Evolutionary conservation across 1,140 invertebrate genomes (phyloP), one percentile per base, ranked within the genome.

Genomic region (Oppia nitens): DNA sequence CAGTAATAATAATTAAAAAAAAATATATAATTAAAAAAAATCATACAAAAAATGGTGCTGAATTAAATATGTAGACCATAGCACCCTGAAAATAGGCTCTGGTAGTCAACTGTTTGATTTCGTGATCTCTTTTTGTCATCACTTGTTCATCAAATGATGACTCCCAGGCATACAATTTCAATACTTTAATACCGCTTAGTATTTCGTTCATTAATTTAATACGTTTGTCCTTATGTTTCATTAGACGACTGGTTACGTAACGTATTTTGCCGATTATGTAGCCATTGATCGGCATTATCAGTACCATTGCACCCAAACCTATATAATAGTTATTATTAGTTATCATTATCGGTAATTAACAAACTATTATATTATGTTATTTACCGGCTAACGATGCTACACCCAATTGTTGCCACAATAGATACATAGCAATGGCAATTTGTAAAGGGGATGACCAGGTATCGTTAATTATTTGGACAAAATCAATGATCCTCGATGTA

Each of bases 221-320:
- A 58, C 74, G 64, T n/a, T 65, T 59, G 62, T 75, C 74, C 64
- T 75, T 75, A 29, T 66, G 57, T 47, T 57, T 63, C 64, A 75
- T 68, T 14, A 63, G 17, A 45, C 21, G 6, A n/a, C 24, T 20
- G 66, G 73, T 69, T 59, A 91, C 74, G 54, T 70, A 69, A 64
- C 73, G 73, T 3, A 78, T 81, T 70, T 83, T 83, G 69, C 83
- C 85, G 1, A 89, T 89, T 62, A 97, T 84, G 50, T 85, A 74
- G 3, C 83, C 86, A 73, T 96, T 96, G 4, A 94, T 71, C 0
- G 90, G 90, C 63, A 94, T 87, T 28, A 94, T 75, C 54, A 93
- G 78, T 29, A 73, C 53, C 49, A 75, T 64, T 20, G 74, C 60
- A 20, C 59, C 47, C 3, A 58, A 17, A 27, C 57, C 57, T n/a